Percentiles rank a stretch among this genome's conserved stretches.
These are phyloP conservation scores for Catotricha subobsoleta DNA, from an alignment of 2,888 invertebrate genomes.

Conservation along the genomic window DNA sequence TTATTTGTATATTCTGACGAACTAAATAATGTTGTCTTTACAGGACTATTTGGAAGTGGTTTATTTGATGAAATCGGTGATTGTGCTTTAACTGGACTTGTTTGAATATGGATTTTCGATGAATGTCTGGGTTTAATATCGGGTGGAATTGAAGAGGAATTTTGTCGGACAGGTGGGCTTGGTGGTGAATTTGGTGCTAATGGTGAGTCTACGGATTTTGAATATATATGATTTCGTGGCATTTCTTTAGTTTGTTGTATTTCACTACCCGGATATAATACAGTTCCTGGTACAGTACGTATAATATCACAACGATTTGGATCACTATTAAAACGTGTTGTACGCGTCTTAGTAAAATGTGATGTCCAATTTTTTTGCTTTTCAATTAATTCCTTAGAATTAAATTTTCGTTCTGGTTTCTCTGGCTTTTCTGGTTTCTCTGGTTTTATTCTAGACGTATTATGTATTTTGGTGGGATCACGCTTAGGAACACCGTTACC, in stretches of 20 bases:
- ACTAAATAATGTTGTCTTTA: background rate
- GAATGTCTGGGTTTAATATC: conserved; percentile 22
- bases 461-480: conserved; percentile 20
- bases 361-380: conserved; percentile 86
- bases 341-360: conserved; percentile 64
- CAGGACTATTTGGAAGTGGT: conserved; percentile 14
- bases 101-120: conserved; percentile 8
- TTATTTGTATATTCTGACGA: background rate
- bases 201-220: conserved; percentile 20
- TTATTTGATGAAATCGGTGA: conserved; percentile 27
- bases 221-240: conserved; percentile 11
- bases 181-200: conserved; percentile 22
- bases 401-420: conserved; percentile 65
- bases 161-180: conserved; percentile 19
- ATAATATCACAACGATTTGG: conserved; percentile 36
- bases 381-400: conserved; percentile 71
- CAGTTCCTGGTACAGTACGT: conserved; percentile 33
- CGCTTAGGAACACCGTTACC: conserved; percentile 28
- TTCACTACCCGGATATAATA: conserved; percentile 30
- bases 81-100: conserved; percentile 27
- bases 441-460: conserved; percentile 39
- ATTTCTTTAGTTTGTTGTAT: conserved; percentile 16
- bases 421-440: conserved; percentile 52
- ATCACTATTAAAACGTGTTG: conserved; percentile 39
- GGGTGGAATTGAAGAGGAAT: conserved; percentile 19